Evolutionary conservation across 2,888 invertebrate genomes (phyloP).

Genomic region (Amorpha juglandis): DNA sequence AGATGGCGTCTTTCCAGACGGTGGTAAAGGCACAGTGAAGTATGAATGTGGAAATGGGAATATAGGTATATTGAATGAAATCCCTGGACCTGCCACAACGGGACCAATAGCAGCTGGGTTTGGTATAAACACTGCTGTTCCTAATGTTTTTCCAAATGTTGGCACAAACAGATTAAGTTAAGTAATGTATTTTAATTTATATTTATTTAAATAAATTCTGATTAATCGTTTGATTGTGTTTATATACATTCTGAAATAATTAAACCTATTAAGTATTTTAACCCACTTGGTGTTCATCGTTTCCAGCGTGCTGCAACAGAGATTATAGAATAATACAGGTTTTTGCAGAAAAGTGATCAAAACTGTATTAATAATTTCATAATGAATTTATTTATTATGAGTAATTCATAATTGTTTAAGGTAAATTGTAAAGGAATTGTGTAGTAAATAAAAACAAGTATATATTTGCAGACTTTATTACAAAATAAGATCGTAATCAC

Average conservation of each 20-base stretch:
- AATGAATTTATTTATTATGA: too few relatives aligned
- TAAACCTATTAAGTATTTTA: too few relatives aligned
- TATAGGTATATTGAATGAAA: slow-evolving; percentile 34
- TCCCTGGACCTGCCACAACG: slow-evolving; percentile 1
- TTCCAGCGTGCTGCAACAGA: not conserved
- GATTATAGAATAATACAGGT: too few relatives aligned
- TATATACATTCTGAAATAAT: not conserved
- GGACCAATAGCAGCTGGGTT: not conserved
- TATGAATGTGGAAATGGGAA: slow-evolving; percentile 35
- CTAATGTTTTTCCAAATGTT: not conserved
- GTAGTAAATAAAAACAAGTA: not conserved
- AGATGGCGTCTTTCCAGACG: slow-evolving; percentile 47
- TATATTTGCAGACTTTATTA: slow-evolving; percentile 23
- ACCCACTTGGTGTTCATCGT: not conserved
- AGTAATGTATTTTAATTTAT: slow-evolving; percentile 18
- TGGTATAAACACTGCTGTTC: not conserved
- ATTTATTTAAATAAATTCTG: slow-evolving; percentile 16
- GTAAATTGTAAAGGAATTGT: too few relatives aligned
- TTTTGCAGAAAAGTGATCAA: not conserved
- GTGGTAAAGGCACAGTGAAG: slow-evolving; percentile 44
- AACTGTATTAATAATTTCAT: too few relatives aligned
- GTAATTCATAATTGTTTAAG: too few relatives aligned
- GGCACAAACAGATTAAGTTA: not conserved
- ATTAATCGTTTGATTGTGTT: not conserved
- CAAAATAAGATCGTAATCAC: slow-evolving; percentile 25